phyloP scores from a whole-genome alignment of 64 coral and sea anemone genomes.

The Anthopleura sola region DNA sequence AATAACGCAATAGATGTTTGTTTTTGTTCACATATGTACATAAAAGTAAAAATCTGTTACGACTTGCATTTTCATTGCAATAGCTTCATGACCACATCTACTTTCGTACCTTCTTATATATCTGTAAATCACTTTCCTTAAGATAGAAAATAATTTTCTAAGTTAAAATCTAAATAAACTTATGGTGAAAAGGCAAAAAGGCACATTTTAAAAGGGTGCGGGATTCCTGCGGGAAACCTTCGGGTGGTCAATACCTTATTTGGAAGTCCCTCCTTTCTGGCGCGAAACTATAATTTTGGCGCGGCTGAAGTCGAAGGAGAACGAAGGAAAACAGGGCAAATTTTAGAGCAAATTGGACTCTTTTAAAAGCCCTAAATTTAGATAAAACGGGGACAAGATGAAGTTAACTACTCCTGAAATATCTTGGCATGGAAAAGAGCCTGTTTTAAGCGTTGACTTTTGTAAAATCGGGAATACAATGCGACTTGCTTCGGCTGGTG shows the following conservation, averaged over 20 bases:
- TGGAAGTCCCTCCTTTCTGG: not conserved
- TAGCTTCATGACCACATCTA: not conserved
- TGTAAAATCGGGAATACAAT: slow-evolving; percentile 61
- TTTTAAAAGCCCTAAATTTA: not conserved
- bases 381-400: slow-evolving; percentile 35
- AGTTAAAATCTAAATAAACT: not conserved
- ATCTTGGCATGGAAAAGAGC: slow-evolving; percentile 98
- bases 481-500: slow-evolving; percentile 75
- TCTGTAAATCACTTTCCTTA: too few relatives aligned
- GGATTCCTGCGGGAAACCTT: not conserved
- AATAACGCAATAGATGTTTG: too few relatives aligned
- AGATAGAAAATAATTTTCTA: too few relatives aligned
- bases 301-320: not conserved
- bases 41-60: not conserved
- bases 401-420: slow-evolving; percentile 91
- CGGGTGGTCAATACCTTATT: not conserved
- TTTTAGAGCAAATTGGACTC: not conserved
- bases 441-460: slow-evolving; percentile 92
- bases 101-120: too few relatives aligned
- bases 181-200: too few relatives aligned
- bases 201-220: not conserved
- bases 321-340: not conserved
- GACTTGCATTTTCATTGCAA: not conserved
- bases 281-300: slow-evolving; percentile 42
- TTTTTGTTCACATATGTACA: too few relatives aligned